These are phyloP conservation scores for Amphiduros pacificus DNA, from an alignment of 2,888 invertebrate genomes.

Conservation along the genomic window DNA sequence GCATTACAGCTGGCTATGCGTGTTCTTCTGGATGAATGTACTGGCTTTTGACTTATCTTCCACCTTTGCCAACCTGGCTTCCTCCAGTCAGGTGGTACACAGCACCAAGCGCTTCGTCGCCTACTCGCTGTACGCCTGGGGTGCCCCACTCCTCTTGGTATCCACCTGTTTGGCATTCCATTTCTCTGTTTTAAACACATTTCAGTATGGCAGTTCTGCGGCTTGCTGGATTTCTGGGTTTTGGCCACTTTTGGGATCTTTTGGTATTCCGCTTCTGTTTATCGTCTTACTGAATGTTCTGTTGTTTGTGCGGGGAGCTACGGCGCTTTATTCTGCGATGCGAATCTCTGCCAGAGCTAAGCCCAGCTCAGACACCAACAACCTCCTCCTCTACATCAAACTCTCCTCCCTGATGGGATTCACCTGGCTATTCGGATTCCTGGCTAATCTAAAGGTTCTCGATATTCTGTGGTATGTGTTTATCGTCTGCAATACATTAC, in stretches of 20 bases:
- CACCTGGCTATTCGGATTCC: constrained; percentile 42
- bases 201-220: background rate
- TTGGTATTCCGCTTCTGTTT: background rate
- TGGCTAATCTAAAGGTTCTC: constrained; percentile 17
- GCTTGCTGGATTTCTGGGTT: background rate
- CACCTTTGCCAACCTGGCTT: background rate
- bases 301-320: background rate
- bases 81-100: background rate
- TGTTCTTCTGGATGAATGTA: background rate
- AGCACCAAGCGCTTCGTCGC: background rate
- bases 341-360: too few relatives aligned
- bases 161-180: background rate
- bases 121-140: background rate
- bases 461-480: constrained; percentile 26
- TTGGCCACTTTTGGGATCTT: background rate
- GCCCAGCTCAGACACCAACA: background rate
- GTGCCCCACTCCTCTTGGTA: background rate
- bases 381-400: constrained; percentile 32
- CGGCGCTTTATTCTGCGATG: background rate
- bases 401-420: constrained; percentile 44
- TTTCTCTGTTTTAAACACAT: background rate
- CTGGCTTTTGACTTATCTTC: background rate
- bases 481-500: constrained; percentile 36
- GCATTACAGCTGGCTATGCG: background rate
- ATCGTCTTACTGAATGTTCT: background rate